Conservation (phyloP, 2,113 vertebrate species). For the Illadopsis cleaveri region DNA sequence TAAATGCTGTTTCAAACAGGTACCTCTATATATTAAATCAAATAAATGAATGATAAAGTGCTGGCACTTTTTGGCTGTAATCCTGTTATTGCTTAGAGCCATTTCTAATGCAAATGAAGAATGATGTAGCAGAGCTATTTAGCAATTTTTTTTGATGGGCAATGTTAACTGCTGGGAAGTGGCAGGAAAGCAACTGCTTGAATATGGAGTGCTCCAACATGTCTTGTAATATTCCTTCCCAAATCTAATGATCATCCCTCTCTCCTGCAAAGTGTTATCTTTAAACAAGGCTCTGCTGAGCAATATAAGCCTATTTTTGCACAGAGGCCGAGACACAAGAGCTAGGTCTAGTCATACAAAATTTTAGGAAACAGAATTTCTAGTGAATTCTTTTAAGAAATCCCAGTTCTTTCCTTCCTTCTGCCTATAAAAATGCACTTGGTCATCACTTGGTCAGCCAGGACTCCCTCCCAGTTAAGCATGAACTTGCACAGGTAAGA, state of each 20-base stretch:
- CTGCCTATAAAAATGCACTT: not conserved
- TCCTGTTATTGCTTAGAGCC: constrained; percentile 59
- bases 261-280: not conserved
- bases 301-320: not conserved
- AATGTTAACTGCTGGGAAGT: constrained; percentile 12
- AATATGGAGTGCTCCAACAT: not conserved
- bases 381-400: not conserved
- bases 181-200: constrained; percentile 6
- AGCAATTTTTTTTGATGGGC: constrained; percentile 61
- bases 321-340: not conserved
- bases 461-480: not conserved
- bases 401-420: not conserved
- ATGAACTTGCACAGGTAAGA: not conserved
- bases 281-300: not conserved
- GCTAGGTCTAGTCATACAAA: not conserved
- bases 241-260: not conserved
- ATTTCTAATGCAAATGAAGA: constrained; percentile 65
- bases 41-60: constrained; percentile 63
- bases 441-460: not conserved
- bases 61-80: constrained; percentile 56
- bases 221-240: not conserved
- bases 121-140: constrained; percentile 37
- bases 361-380: not conserved
- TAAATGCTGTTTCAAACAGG: constrained; percentile 65
- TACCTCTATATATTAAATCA: constrained; percentile 65